These are phyloP conservation scores for Pseudochirops cupreus DNA, from an alignment of 2,797 vertebrate species.

Conservation along the genomic window DNA sequence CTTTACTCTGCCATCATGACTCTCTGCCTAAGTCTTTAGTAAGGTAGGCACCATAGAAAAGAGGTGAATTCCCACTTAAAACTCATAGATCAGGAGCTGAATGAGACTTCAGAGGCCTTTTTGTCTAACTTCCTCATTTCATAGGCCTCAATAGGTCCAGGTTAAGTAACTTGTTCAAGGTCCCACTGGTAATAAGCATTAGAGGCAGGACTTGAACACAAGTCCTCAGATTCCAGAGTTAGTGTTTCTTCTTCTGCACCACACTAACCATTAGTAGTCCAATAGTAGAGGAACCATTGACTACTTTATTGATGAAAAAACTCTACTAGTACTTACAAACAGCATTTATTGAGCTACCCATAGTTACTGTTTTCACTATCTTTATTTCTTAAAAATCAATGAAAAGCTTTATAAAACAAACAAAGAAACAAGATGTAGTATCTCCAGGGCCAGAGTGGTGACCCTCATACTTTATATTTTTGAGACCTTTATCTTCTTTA, in stretches of 20 bases:
- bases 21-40: not conserved
- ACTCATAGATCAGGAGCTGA: not conserved
- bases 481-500: slow-evolving; percentile 10
- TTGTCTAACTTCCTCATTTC: not conserved
- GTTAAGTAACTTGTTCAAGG: not conserved
- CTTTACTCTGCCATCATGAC: not conserved
- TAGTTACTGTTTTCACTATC: not conserved
- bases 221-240: not conserved
- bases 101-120: not conserved
- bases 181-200: not conserved
- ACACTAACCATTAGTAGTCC: not conserved
- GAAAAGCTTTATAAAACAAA: slow-evolving; percentile 51
- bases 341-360: not conserved
- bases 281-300: not conserved
- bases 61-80: not conserved
- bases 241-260: not conserved
- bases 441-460: not conserved
- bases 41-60: not conserved
- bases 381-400: slow-evolving; percentile 33
- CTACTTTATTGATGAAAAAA: not conserved
- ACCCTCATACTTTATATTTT: slow-evolving; percentile 17
- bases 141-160: not conserved
- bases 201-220: not conserved
- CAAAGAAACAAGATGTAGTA: slow-evolving; percentile 12
- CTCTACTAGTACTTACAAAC: not conserved